Evolutionary conservation across 2,113 vertebrate species (phyloP), one percentile per base, ranked within the genome.

Genomic region (Bubo scandiacus): DNA sequence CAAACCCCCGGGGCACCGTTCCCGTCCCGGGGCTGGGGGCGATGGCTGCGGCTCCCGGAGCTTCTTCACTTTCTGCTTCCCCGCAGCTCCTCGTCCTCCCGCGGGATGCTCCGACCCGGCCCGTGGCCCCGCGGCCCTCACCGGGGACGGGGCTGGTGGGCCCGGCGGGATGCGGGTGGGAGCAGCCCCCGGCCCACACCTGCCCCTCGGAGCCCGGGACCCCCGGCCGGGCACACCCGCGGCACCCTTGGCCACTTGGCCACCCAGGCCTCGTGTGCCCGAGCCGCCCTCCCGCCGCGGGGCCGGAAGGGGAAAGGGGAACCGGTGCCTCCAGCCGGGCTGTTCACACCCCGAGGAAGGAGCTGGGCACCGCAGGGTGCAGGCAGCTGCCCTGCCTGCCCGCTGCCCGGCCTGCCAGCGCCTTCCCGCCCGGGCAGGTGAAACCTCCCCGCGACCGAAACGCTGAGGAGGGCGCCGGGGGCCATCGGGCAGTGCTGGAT

Each of bases 221-320:
- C 19, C 63, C 12, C 7, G 1, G 18, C 26, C 0, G 4, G 59
- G 62, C 5, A 4, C 54, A 16, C 3, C 27, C 14, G 0, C 16
- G 57, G 23, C 81, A 72, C 43, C 49, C 18, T 43, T 43, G 43
- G 43, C 15, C 43, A 43, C 43, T 43, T 1, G 6, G 42, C 47
- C 40, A 2, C 66, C 38, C 27, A 23, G 40, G 40, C 38, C 45
- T 71, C 3, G 9, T 4, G 4, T 4, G 2, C 54, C 45, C 4
- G 1, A 47, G 26, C 21, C 1, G 2, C 61, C 38, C 12, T 43
- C 36, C 45, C 6, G 2, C 51, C 6, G 3, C 8, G 18, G 77
- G 63, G 18, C 80, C 15, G 9, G 65, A 70, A 80, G 55, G 85
- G 74, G 66, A 79, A 82, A 15, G 74, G 61, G 79, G 71, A 54